Evolutionary conservation across 2,888 invertebrate genomes (phyloP).

Genomic region (Pyrocoelia pectoralis): DNA sequence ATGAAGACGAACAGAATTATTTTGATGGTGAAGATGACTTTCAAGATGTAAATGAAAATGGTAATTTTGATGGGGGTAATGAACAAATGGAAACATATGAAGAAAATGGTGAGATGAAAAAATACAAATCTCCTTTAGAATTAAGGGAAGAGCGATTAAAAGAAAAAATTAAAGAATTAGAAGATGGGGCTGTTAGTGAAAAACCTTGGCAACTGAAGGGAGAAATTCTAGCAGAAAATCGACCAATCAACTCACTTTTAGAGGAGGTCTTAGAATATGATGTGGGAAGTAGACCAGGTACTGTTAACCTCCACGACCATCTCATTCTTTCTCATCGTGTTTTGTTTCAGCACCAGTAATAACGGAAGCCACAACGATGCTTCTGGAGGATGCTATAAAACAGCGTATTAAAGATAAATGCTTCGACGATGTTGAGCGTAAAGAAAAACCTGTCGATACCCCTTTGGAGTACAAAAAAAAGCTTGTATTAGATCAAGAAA

Average conservation of each 20-base stretch:
- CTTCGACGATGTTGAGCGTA: conserved; percentile 93
- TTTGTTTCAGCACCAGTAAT: conserved; percentile 78
- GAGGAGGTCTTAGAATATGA: conserved; percentile 94
- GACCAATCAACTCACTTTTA: conserved; percentile 92
- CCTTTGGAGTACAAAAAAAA: conserved; percentile 87
- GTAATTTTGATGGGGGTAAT: conserved; percentile 41
- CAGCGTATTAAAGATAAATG: conserved; percentile 92
- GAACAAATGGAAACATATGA: no score
- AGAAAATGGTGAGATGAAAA: conserved; percentile 27
- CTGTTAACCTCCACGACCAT: neutral
- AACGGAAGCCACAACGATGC: conserved; percentile 87
- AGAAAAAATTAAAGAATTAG: conserved; percentile 73
- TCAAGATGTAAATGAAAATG: conserved; percentile 46
- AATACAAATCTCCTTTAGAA: conserved; percentile 73
- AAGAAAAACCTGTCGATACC: conserved; percentile 83
- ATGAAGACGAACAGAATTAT: conserved; percentile 44
- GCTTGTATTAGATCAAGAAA: conserved; percentile 89
- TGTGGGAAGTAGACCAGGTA: conserved; percentile 74
- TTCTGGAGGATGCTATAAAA: conserved; percentile 89
- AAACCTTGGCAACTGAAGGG: conserved; percentile 96
- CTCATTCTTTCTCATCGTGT: neutral
- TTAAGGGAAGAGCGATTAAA: conserved; percentile 75
- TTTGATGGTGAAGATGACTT: conserved; percentile 51
- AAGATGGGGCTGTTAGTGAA: conserved; percentile 77
- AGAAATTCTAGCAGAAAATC: conserved; percentile 78